Conservation (phyloP, 2,888 invertebrate species). For the Dicranocentrus wangi region DNA sequence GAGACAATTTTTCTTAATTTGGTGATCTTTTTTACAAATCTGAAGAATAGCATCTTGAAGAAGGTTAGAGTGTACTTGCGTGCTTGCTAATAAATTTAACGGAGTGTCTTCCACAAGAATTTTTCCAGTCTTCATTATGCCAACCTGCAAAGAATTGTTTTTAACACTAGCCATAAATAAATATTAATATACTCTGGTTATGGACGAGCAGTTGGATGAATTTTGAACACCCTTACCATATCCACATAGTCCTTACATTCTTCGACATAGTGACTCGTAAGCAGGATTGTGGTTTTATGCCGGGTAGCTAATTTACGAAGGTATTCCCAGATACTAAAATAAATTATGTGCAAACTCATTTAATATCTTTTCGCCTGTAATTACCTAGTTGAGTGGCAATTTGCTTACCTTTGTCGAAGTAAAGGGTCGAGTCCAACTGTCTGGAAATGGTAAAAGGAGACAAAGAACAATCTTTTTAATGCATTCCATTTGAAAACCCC, state of each 20-base stretch:
- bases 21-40: constrained; percentile 30
- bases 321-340: constrained; percentile 42
- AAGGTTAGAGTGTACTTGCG: constrained; percentile 17
- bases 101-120: constrained; percentile 45
- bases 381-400: neutral
- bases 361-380: neutral
- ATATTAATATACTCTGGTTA: neutral
- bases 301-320: constrained; percentile 20
- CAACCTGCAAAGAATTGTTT: constrained; percentile 25
- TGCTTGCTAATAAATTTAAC: neutral
- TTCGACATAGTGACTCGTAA: constrained; percentile 48
- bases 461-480: neutral
- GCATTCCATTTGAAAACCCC: neutral
- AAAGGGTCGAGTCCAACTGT: constrained; percentile 50
- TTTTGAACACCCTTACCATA: neutral
- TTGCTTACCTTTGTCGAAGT: constrained; percentile 25
- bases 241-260: constrained; percentile 33
- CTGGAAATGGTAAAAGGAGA: constrained; percentile 4
- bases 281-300: constrained; percentile 19
- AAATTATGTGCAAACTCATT: neutral
- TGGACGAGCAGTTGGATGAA: too few species aligned
- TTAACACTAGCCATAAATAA: neutral
- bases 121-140: constrained; percentile 49
- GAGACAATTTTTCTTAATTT: neutral
- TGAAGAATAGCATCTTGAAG: constrained; percentile 39